phyloP scores from a whole-genome alignment of 2,797 vertebrate genomes.

The Echiichthys vipera region DNA sequence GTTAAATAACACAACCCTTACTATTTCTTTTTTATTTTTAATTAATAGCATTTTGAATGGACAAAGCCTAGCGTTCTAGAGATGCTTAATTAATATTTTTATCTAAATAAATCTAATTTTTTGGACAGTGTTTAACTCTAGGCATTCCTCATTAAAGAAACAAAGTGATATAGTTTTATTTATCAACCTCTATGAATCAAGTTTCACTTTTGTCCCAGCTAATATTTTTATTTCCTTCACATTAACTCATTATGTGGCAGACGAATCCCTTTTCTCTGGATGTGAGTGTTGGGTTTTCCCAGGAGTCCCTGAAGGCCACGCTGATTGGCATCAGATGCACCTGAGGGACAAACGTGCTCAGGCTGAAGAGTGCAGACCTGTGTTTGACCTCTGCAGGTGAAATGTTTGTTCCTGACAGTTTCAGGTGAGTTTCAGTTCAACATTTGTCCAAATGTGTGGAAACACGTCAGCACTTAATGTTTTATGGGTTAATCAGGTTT shows the following conservation, averaged over 20 bases:
- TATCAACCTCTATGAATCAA: not conserved
- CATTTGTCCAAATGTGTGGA: fast-evolving
- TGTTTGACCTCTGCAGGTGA: not conserved
- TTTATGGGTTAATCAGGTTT: too few species aligned
- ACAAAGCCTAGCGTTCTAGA: not conserved
- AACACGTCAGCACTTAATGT: too few species aligned
- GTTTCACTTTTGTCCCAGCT: not conserved
- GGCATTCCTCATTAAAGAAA: not conserved
- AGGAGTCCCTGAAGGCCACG: conserved; percentile 49
- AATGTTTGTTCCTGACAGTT: not conserved
- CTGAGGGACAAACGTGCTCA: not conserved
- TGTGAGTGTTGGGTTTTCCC: conserved; percentile 21
- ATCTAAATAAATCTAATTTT: not conserved
- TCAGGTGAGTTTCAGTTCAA: conserved; percentile 41
- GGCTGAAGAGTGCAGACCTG: fast-evolving
- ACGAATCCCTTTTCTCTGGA: too few species aligned
- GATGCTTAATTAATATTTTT: not conserved
- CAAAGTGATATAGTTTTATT: not conserved
- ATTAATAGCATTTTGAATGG: not conserved
- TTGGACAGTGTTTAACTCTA: not conserved
- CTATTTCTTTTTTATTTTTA: not conserved
- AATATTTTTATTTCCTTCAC: not conserved
- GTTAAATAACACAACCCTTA: too few species aligned
- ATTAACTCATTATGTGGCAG: not conserved
- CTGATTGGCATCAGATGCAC: conserved; percentile 43